These are phyloP conservation scores for Yponomeuta cagnagella DNA, from an alignment of 2,888 invertebrate species.

Conservation along the genomic window DNA sequence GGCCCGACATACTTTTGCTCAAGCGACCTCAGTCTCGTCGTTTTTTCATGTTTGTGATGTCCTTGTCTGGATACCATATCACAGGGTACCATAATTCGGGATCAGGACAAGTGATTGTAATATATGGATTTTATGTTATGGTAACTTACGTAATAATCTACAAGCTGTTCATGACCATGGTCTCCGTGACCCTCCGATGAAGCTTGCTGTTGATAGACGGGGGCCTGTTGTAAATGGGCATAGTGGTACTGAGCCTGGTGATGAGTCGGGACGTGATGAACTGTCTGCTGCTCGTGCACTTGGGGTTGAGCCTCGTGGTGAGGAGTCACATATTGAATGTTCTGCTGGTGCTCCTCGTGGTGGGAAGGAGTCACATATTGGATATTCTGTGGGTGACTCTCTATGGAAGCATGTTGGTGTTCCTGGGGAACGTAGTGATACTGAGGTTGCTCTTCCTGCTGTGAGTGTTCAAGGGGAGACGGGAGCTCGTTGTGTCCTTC, in stretches of 20 bases:
- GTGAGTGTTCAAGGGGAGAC: neutral
- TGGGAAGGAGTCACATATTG: slow-evolving; percentile 26
- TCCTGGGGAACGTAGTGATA: slow-evolving; percentile 11
- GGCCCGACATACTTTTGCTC: too few species aligned
- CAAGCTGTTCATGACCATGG: slow-evolving; percentile 26
- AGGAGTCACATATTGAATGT: slow-evolving; percentile 26
- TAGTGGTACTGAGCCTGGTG: slow-evolving; percentile 15
- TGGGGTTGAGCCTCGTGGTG: slow-evolving; percentile 19
- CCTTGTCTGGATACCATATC: too few species aligned
- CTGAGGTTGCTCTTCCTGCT: neutral
- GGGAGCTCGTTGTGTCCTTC: neutral
- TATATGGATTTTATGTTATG: too few species aligned
- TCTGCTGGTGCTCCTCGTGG: slow-evolving; percentile 21
- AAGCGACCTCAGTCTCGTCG: too few species aligned
- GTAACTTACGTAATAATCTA: slow-evolving; percentile 67
- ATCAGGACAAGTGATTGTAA: too few species aligned
- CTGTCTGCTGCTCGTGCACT: slow-evolving; percentile 15
- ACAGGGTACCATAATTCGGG: too few species aligned
- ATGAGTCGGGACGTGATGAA: slow-evolving; percentile 16
- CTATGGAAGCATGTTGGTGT: slow-evolving; percentile 18
- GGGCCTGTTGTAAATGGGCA: slow-evolving; percentile 15
- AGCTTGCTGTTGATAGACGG: slow-evolving; percentile 21
- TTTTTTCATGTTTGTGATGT: too few species aligned
- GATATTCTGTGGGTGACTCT: slow-evolving; percentile 23
- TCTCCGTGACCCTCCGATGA: neutral